Conservation (phyloP, 2,888 invertebrate species). For the Iphiclides podalirius region DNA sequence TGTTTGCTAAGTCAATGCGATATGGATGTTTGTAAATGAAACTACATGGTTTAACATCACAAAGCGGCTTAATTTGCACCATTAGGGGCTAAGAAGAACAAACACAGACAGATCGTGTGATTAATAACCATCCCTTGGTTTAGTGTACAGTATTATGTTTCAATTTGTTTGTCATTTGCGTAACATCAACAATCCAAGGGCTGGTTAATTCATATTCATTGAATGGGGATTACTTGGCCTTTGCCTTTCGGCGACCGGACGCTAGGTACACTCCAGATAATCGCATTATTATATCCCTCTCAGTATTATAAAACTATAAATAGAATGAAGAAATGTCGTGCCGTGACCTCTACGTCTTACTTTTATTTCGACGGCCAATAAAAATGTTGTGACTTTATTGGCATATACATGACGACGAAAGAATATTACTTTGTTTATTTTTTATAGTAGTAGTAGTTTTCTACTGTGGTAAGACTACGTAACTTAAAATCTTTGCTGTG, state of each 20-base stretch:
- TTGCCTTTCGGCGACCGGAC: conserved; percentile 7
- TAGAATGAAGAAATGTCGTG: conserved; percentile 1
- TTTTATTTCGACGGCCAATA: not conserved
- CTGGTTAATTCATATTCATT: conserved; percentile 8
- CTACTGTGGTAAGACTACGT: too few species aligned
- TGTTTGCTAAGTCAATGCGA: not conserved
- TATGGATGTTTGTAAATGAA: not conserved
- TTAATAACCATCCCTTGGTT: not conserved
- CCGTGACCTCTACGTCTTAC: not conserved
- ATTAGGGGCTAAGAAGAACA: not conserved
- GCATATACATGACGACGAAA: not conserved
- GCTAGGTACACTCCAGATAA: conserved; percentile 11
- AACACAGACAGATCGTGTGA: not conserved
- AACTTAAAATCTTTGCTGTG: too few species aligned
- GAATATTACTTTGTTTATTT: not conserved
- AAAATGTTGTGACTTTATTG: not conserved
- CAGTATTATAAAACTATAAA: too few species aligned
- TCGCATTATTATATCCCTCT: conserved; percentile 12
- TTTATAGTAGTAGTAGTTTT: too few species aligned
- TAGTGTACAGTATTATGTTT: not conserved
- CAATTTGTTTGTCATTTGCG: conserved; percentile 3
- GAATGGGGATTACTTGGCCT: conserved; percentile 7
- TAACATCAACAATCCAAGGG: conserved; percentile 9
- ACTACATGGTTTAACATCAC: not conserved
- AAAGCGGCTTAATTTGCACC: not conserved